Conservation (phyloP, 2,113 vertebrate genomes). For the Miniopterus natalensis region DNA sequence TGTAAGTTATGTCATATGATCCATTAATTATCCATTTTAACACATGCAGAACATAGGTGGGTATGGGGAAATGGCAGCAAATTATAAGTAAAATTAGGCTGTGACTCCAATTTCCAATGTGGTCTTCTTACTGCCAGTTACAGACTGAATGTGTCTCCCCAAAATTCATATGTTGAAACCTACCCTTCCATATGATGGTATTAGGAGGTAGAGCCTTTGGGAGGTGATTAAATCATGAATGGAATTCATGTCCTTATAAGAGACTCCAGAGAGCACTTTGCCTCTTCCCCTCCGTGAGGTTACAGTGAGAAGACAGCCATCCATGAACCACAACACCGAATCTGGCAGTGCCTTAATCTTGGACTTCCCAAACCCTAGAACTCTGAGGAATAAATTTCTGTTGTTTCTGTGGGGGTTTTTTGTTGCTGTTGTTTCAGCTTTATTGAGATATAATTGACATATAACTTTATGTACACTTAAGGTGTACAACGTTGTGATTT, state of each 20-base stretch:
- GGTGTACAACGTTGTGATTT: not conserved
- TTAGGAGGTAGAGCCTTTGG: not conserved
- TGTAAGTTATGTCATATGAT: not conserved
- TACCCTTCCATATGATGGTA: not conserved
- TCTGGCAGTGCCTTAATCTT: too few species aligned
- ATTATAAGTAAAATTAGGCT: not conserved
- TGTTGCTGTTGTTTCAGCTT: not conserved
- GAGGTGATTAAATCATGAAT: not conserved
- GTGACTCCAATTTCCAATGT: not conserved
- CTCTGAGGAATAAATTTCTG: not conserved
- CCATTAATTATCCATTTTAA: not conserved
- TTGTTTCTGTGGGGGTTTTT: not conserved
- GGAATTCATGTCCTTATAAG: not conserved
- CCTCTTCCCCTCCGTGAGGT: not conserved
- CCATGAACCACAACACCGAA: not conserved
- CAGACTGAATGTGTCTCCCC: not conserved
- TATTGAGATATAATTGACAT: not conserved
- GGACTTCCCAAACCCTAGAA: not conserved
- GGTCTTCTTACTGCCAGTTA: not conserved
- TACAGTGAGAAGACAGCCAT: not conserved
- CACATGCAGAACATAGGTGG: not conserved
- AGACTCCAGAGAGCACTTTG: not conserved
- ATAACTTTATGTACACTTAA: not conserved
- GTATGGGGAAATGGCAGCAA: not conserved
- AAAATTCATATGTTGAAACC: not conserved